A percentile compares a stretch with the other conserved stretches of the same genome.
These are phyloP conservation scores for Ambastaia sidthimunki DNA, from an alignment of 2,797 vertebrate species.

Conservation along the genomic window DNA sequence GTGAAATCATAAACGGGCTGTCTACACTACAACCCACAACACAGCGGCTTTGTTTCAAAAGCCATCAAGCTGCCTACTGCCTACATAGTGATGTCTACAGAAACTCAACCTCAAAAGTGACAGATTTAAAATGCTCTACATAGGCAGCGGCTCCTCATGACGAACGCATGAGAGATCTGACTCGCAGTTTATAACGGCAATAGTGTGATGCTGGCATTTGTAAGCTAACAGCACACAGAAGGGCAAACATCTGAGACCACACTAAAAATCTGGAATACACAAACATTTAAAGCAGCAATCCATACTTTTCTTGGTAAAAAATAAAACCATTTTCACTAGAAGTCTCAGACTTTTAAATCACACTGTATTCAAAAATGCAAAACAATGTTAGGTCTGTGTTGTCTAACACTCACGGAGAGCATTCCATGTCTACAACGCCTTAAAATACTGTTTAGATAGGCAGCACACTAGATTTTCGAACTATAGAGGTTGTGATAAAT, in stretches of 20 bases:
- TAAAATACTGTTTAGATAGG: neutral
- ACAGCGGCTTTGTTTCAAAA: neutral
- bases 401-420: neutral
- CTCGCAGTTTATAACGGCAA: neutral
- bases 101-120: neutral
- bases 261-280: too few relatives aligned
- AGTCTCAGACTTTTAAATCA: neutral
- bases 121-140: neutral
- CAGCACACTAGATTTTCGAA: neutral
- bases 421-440: neutral
- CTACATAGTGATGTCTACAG: neutral
- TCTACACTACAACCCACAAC: neutral
- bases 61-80: neutral
- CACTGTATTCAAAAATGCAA: neutral
- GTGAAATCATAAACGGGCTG: constrained; percentile 5
- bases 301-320: too few relatives aligned
- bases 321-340: neutral
- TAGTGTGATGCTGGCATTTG: neutral
- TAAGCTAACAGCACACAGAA: neutral
- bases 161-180: neutral
- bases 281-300: too few relatives aligned
- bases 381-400: neutral
- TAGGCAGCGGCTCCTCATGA: neutral
- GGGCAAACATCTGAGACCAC: too few relatives aligned
- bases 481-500: neutral